Evolutionary conservation across 1,140 invertebrate species (phyloP), one percentile per base, ranked within the genome.

Genomic region (Drosophila burlai): DNA sequence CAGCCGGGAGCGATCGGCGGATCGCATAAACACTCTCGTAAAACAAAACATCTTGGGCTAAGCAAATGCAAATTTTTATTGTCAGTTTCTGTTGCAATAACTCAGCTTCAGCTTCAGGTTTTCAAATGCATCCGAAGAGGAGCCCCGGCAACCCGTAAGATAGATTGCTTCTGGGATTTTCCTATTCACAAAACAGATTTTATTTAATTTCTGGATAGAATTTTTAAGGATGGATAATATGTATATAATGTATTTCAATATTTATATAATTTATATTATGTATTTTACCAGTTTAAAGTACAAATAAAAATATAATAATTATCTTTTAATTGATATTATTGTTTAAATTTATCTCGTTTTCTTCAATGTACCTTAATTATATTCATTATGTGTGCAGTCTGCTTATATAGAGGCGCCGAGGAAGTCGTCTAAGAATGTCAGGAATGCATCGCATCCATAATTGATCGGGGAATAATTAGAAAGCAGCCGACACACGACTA

Each of bases 51-150:
- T 59, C 31, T 8, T 58, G 63, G 65, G 71, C 74, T 80, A 84
- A 81, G 59, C 46, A 73, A 73, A 73, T 73, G 69, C 67, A 60
- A 72, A 73, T 73, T 72, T 72, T 50, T 29, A 50, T 38, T 73
- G 69, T 29, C 67, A 60, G 69, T 73, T 61, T 72, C 72, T 89
- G 77, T 65, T 73, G 80, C 71, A 86, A 86, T 87, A 63, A 62
- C 54, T 60, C 43, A 52, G 26, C 42, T 43, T 16, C 9, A 29
- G 24, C 47, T n/a, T 50, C 13, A 45, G 36, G 15, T 16, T 15
- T 2, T 61, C 18, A 18, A 42, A 38, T 40, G 34, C 65, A 64
- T 40, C 59, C 46, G 45, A 40, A 43, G 66, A 49, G 45, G 45
- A 36, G 21, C 40, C 18, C 11, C 2, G 10, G 18, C 18, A 34